Conservation (phyloP, 1,140 invertebrate species). For the Artemia franciscana region DNA sequence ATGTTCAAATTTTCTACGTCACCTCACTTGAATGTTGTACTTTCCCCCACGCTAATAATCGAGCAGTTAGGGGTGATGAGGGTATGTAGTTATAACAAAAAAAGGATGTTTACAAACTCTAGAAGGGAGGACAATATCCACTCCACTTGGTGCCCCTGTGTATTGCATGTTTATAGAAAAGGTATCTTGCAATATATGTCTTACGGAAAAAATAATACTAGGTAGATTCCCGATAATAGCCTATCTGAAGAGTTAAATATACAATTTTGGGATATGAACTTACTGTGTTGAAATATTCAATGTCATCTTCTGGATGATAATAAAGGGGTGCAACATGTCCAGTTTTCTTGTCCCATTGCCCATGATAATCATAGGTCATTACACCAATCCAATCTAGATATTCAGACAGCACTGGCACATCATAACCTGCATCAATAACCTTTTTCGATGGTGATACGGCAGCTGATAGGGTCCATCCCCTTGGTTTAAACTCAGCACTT, state of each 20-base stretch:
- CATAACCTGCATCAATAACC: slow-evolving; percentile 56
- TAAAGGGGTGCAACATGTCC: slow-evolving; percentile 59
- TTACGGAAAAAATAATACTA: no score
- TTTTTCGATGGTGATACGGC: slow-evolving; percentile 69
- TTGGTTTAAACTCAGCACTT: slow-evolving; percentile 17
- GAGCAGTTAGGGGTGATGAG: no score
- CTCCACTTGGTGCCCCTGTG: no score
- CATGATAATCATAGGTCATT: slow-evolving; percentile 69
- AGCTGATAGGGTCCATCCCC: slow-evolving; percentile 38
- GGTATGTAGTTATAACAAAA: no score
- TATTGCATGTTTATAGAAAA: no score
- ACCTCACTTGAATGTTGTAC: no score
- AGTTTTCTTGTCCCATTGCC: slow-evolving; percentile 58
- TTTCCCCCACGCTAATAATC: no score
- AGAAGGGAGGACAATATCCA: no score
- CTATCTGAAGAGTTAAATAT: background rate
- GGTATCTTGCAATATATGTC: no score
- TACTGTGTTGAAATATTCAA: slow-evolving; percentile 23
- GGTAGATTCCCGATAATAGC: no score
- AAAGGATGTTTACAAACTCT: no score
- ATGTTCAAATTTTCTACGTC: no score
- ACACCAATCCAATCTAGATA: slow-evolving; percentile 66
- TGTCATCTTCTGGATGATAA: slow-evolving; percentile 47
- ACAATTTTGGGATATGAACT: slow-evolving; percentile 7
- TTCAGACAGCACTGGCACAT: slow-evolving; percentile 40